These are phyloP conservation scores for Smittia sp. DNA, from an alignment of 2,888 invertebrate genomes.

Conservation along the genomic window DNA sequence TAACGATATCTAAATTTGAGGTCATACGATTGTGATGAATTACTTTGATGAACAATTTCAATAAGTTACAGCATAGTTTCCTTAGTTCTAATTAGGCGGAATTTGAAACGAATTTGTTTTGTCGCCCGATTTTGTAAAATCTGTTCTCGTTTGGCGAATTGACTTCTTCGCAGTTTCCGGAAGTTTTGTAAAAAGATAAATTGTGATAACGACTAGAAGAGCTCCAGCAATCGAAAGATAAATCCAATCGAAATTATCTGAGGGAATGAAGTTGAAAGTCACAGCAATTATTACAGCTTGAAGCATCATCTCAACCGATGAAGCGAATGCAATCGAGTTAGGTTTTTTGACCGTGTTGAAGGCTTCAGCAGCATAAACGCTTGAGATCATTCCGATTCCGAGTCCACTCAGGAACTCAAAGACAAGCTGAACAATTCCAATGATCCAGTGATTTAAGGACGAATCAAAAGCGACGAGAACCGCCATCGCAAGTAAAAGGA, in stretches of 20 bases:
- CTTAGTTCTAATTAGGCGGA: too few relatives aligned
- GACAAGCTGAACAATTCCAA: not conserved
- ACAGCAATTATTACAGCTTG: conserved; percentile 7
- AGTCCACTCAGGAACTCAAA: conserved; percentile 22
- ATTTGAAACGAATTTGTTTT: too few relatives aligned
- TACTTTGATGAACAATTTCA: too few relatives aligned
- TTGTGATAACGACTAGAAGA: conserved; percentile 12
- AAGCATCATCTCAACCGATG: not conserved
- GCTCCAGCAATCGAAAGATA: conserved; percentile 11
- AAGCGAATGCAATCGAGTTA: not conserved
- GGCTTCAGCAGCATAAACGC: conserved; percentile 30
- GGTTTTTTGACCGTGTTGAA: conserved; percentile 28
- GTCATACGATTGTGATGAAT: too few relatives aligned
- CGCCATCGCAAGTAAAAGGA: not conserved
- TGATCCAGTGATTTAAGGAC: not conserved
- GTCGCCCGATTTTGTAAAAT: conserved; percentile 35
- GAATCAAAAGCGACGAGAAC: not conserved
- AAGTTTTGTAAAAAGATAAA: conserved; percentile 13
- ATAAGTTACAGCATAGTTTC: too few relatives aligned
- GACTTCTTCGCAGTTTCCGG: conserved; percentile 42
- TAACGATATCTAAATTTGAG: not conserved
- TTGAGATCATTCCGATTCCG: conserved; percentile 14
- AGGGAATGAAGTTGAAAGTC: conserved; percentile 4
- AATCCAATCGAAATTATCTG: not conserved
- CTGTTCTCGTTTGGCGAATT: conserved; percentile 39